Conservation (phyloP, 1,140 invertebrate genomes). For the Theocolax elegans region DNA sequence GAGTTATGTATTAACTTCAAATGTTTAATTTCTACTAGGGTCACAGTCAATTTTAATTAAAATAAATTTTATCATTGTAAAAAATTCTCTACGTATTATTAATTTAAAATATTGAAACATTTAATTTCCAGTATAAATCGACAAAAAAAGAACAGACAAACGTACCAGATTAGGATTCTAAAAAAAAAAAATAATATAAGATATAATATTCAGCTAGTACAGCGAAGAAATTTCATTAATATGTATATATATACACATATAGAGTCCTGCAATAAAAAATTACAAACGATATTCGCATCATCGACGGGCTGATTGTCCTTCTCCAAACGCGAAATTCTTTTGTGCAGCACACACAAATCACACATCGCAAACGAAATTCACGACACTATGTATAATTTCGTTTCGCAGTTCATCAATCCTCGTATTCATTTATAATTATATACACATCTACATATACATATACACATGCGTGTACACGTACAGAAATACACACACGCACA, state of each 20-base stretch:
- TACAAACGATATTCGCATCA: conserved; percentile 49
- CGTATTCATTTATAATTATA: conserved; percentile 22
- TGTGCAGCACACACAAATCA: conserved; percentile 54
- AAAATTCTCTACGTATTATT: too few relatives aligned
- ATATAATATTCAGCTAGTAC: conserved; percentile 13
- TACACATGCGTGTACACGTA: neutral
- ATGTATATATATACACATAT: too few relatives aligned
- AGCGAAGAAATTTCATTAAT: conserved; percentile 17
- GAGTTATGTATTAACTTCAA: too few relatives aligned
- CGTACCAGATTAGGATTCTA: too few relatives aligned
- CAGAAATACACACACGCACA: conserved; percentile 16
- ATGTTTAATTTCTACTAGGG: too few relatives aligned
- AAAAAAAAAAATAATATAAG: too few relatives aligned
- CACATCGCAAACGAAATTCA: conserved; percentile 20
- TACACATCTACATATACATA: conserved; percentile 41
- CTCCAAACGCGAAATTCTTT: conserved; percentile 68
- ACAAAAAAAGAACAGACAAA: too few relatives aligned
- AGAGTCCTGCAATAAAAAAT: too few relatives aligned
- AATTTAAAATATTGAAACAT: too few relatives aligned
- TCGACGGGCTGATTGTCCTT: conserved; percentile 65
- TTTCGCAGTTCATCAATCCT: conserved; percentile 19
- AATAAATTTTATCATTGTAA: too few relatives aligned
- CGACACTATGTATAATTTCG: conserved; percentile 29
- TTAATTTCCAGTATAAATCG: too few relatives aligned
- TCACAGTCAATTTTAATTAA: too few relatives aligned